Evolutionary conservation across 2,797 vertebrate genomes (phyloP).

Genomic region (Poeciliopsis presidionis): DNA sequence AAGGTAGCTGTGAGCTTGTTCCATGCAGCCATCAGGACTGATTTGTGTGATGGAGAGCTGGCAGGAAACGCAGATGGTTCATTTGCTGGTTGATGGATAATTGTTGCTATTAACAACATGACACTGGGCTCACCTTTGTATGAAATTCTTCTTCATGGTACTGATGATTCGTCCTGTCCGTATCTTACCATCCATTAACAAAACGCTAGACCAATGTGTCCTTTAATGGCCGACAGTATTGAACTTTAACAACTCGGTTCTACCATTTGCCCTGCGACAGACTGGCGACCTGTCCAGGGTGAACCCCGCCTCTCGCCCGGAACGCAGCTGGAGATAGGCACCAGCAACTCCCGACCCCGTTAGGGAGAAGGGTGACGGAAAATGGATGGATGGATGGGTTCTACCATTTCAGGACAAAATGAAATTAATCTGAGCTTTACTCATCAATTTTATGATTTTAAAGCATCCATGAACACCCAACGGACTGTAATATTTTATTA

Average conservation of each 20-base stretch:
- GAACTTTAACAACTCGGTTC: background rate
- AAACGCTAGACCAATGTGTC: conserved; percentile 40
- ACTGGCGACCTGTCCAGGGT: too few relatives aligned
- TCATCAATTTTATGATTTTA: background rate
- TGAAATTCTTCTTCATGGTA: conserved; percentile 59
- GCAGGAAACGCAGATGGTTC: conserved; percentile 69
- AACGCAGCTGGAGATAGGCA: too few relatives aligned
- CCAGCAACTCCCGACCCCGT: too few relatives aligned
- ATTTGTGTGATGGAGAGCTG: conserved; percentile 70
- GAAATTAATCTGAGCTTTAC: background rate
- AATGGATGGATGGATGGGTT: too few relatives aligned
- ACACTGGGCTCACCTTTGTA: conserved; percentile 72
- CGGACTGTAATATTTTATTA: background rate
- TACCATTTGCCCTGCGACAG: too few relatives aligned
- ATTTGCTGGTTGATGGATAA: conserved; percentile 72
- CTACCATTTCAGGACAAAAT: background rate
- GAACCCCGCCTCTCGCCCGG: too few relatives aligned
- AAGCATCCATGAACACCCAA: background rate
- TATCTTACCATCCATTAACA: conserved; percentile 67
- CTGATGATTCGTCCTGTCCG: conserved; percentile 65
- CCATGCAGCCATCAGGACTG: conserved; percentile 57
- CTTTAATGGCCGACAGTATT: conserved; percentile 51
- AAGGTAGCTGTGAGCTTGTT: conserved; percentile 50
- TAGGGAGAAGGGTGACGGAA: too few relatives aligned
- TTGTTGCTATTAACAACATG: conserved; percentile 73